phyloP scores from a whole-genome alignment of 2,797 vertebrate genomes.

The Synanceia verrucosa region DNA sequence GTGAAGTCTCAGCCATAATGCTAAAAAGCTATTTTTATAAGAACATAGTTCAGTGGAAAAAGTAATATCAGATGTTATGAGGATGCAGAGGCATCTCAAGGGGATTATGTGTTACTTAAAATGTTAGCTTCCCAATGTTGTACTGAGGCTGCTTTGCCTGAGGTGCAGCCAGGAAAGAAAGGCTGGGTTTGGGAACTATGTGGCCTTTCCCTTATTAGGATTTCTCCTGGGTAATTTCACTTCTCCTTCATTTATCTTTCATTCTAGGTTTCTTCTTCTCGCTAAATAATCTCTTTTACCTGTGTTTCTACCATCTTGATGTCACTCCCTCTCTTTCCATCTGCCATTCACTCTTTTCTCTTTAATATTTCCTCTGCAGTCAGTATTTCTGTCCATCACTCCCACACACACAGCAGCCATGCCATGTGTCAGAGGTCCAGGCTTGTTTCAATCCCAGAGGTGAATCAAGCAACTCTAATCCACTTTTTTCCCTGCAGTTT shows the following conservation, averaged over 20 bases:
- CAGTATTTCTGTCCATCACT: conserved; percentile 26
- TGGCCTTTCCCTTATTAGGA: conserved; percentile 70
- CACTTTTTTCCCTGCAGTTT: conserved; percentile 3
- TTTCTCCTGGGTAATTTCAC: conserved; percentile 57
- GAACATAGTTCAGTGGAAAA: conserved; percentile 23
- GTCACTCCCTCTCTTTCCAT: neutral
- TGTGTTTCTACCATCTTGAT: conserved; percentile 16
- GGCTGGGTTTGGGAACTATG: conserved; percentile 63
- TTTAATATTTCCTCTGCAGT: conserved; percentile 10
- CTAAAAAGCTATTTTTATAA: conserved; percentile 5
- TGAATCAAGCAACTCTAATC: conserved; percentile 30
- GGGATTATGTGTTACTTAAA: conserved; percentile 58
- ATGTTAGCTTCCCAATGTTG: conserved; percentile 58
- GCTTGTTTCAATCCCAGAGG: conserved; percentile 41
- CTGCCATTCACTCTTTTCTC: neutral
- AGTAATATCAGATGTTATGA: conserved; percentile 46
- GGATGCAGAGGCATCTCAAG: conserved; percentile 54
- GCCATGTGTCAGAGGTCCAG: conserved; percentile 54
- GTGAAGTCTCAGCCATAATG: conserved; percentile 39
- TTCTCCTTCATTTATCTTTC: conserved; percentile 45
- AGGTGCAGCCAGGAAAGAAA: conserved; percentile 61
- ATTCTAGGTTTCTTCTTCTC: conserved; percentile 7
- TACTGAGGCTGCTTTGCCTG: conserved; percentile 36
- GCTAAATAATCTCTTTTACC: neutral
- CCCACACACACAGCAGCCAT: conserved; percentile 36